Percentiles rank a stretch among this genome's conserved stretches.
These are phyloP conservation scores for Venustaconcha ellipsiformis DNA, from an alignment of 1,140 invertebrate species.

Conservation along the genomic window DNA sequence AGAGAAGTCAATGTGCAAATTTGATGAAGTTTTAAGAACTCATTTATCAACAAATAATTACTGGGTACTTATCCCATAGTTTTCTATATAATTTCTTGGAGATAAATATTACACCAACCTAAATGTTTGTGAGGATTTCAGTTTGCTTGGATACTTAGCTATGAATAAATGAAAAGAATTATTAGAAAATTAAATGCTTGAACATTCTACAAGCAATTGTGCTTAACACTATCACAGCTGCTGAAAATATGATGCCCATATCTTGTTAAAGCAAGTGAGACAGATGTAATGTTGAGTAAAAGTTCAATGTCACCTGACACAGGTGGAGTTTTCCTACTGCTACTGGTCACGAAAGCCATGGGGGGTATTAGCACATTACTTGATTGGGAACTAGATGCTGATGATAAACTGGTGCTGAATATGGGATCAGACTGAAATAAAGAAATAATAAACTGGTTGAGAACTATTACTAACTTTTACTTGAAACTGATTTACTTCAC, in stretches of 20 bases:
- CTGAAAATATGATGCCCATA: background rate
- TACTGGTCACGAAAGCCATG: conserved; percentile 20
- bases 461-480: background rate
- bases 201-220: background rate
- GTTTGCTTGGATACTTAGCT: background rate
- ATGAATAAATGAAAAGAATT: background rate
- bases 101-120: too few species aligned
- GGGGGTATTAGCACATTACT: conserved; percentile 22
- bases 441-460: background rate
- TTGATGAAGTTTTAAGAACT: too few species aligned
- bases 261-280: background rate
- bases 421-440: background rate
- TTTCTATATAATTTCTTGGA: too few species aligned
- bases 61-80: too few species aligned
- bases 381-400: conserved; percentile 13
- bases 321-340: conserved; percentile 17
- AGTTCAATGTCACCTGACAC: background rate
- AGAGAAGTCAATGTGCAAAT: too few species aligned
- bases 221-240: background rate
- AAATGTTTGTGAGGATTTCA: background rate
- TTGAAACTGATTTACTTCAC: background rate
- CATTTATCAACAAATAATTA: too few species aligned
- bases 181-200: background rate
- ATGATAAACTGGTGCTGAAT: background rate
- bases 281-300: background rate